A percentile compares a stretch with the other conserved stretches of the same genome.
Evolutionary conservation across 2,888 invertebrate species (phyloP).

Genomic region (Andrena dorsata): DNA sequence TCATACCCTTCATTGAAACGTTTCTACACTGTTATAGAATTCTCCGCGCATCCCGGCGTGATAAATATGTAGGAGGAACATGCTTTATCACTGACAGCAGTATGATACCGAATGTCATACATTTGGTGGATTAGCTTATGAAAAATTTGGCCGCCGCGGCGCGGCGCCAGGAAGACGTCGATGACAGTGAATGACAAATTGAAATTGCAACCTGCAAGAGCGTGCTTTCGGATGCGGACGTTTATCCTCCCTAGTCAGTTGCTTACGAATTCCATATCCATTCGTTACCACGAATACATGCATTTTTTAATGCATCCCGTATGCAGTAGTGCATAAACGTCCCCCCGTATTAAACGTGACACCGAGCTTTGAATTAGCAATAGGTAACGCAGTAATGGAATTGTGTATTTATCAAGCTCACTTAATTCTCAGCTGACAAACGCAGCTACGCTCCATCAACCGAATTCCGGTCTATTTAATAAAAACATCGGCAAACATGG

Average conservation of each 20-base stretch:
- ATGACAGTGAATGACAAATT: conserved; percentile 56
- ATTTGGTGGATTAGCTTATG: conserved; percentile 32
- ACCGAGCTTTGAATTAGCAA: background rate
- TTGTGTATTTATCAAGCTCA: too few species aligned
- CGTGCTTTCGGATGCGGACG: conserved; percentile 18
- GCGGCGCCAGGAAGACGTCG: conserved; percentile 31
- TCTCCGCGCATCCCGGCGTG: background rate
- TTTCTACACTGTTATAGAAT: background rate
- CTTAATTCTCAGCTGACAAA: background rate
- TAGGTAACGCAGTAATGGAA: background rate
- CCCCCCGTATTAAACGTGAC: conserved; percentile 6
- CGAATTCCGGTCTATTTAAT: background rate
- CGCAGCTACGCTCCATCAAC: background rate
- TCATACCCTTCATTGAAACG: background rate
- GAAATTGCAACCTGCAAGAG: conserved; percentile 36
- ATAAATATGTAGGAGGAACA: conserved; percentile 24
- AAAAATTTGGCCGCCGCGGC: conserved; percentile 42
- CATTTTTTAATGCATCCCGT: conserved; percentile 31
- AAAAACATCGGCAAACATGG: background rate
- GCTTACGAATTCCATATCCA: conserved; percentile 44
- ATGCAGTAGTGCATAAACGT: background rate
- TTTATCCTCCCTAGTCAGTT: conserved; percentile 31
- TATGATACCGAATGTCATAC: conserved; percentile 35
- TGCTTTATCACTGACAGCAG: background rate
- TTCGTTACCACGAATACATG: conserved; percentile 11